Base-by-base conservation (phyloP, 2,888 invertebrate species). In the Nezara viridula region DNA sequence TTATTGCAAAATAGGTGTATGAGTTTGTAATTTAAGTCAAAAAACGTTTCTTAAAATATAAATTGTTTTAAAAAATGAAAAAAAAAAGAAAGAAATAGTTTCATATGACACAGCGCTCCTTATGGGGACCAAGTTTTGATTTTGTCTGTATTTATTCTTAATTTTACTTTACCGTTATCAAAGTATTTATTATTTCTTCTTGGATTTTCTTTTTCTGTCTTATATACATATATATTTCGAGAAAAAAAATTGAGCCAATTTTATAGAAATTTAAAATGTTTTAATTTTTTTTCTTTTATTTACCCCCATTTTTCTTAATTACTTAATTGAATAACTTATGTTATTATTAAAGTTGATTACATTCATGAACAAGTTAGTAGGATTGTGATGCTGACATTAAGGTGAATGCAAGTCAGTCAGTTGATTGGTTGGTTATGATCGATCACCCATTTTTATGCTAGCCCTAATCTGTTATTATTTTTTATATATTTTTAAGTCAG, bases 1-100 rank as follows among this genome's bases (percentile, higher is more conserved):
- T 90, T 90, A 89, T 89, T 89, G 89, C 87, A 88, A 89, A 89
- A 86, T 89, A 81, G 81, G 81, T 81, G 44, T 44, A 44, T 81
- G 44, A 90, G 90, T 90, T 90, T 90, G 89, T 90, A 90, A 89
- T 85, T 90, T 90, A 90, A 90, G 90, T 87, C 90, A 90, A 87
- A 87, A 90, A 47, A 47, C 89, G 90, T 87, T 90, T 90, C 90
- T 90, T 90, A 87, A 90, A 90, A 90, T 90, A 90, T 90, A 90
- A 86, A 90, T 89, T 90, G 90, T 90, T 90, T 86, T 89, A 90
- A 90, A 90, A 81, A 44, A 81, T 24, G 24, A 81, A 44, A 44
- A 81, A 81, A 32, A 44, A 81, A 81, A 81, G 16, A 77, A 77
- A 77, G 44, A 81, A 81, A 81, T 81, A 81, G 81, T 81, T 81